Percentiles rank a stretch among this genome's conserved stretches.
These are phyloP conservation scores for Brachyptera putata DNA, from an alignment of 2,888 invertebrate species.

Conservation along the genomic window DNA sequence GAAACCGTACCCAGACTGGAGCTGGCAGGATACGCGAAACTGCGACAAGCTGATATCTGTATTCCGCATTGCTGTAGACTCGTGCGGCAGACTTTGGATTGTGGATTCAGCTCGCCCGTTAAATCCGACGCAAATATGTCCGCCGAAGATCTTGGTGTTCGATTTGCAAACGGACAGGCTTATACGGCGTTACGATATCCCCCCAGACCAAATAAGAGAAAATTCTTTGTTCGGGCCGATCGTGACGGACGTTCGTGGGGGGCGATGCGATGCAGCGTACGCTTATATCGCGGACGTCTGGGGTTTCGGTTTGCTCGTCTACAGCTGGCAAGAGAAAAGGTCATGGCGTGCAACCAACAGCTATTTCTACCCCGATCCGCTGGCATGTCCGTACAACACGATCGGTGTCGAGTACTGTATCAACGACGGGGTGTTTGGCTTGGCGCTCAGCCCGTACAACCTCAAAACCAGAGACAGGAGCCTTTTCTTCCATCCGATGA, in stretches of 20 bases:
- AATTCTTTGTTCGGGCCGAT: slow-evolving; percentile 72
- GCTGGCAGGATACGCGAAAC: slow-evolving; percentile 49
- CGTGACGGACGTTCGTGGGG: slow-evolving; percentile 64
- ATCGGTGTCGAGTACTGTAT: slow-evolving; percentile 75
- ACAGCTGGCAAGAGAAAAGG: slow-evolving; percentile 65
- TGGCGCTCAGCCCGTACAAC: slow-evolving; percentile 72
- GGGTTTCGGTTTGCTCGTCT: slow-evolving; percentile 65
- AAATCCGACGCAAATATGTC: slow-evolving; percentile 35
- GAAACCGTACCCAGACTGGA: slow-evolving; percentile 63
- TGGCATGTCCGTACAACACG: slow-evolving; percentile 68
- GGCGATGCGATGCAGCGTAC: slow-evolving; percentile 62
- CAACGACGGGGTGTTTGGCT: slow-evolving; percentile 68
- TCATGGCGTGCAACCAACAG: slow-evolving; percentile 73
- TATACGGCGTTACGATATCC: slow-evolving; percentile 57
- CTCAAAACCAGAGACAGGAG: slow-evolving; percentile 47
- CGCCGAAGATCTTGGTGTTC: slow-evolving; percentile 65
- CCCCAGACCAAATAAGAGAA: slow-evolving; percentile 45
- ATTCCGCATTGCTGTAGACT: slow-evolving; percentile 68
- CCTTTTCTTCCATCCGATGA: slow-evolving; percentile 76
- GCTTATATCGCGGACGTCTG: slow-evolving; percentile 70
- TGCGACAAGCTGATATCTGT: slow-evolving; percentile 72
- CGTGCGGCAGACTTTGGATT: slow-evolving; percentile 73
- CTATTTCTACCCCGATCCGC: slow-evolving; percentile 66
- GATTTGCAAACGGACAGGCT: slow-evolving; percentile 66
- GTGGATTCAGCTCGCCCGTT: slow-evolving; percentile 67